Conservation (phyloP, 2,888 invertebrate species). For the Brachycybe producta region DNA sequence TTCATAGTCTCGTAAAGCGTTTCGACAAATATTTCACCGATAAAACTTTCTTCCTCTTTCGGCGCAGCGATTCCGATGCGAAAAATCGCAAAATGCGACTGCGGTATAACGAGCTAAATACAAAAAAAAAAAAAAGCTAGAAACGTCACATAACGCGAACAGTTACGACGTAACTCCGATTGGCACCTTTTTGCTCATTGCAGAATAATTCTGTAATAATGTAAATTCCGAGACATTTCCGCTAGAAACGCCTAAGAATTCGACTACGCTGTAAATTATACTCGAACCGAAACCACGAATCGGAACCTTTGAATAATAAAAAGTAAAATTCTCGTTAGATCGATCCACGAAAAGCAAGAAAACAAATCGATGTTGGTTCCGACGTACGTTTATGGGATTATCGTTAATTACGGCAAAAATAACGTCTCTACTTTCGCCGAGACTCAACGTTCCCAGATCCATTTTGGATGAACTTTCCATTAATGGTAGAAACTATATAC, state of each 20-base stretch:
- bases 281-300: constrained; percentile 10
- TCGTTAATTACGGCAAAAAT: constrained; percentile 57
- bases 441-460: constrained; percentile 42
- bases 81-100: constrained; percentile 53
- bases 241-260: constrained; percentile 43
- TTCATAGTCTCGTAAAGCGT: constrained; percentile 42
- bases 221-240: constrained; percentile 36
- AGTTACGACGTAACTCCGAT: not conserved
- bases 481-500: constrained; percentile 37
- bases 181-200: constrained; percentile 35
- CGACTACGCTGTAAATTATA: constrained; percentile 43
- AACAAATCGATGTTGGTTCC: constrained; percentile 26
- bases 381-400: constrained; percentile 56
- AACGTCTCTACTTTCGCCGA: constrained; percentile 49
- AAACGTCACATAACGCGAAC: not conserved
- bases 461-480: constrained; percentile 27
- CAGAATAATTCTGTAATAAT: constrained; percentile 33
- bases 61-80: constrained; percentile 56
- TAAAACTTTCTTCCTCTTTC: constrained; percentile 49
- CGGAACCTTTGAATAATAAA: not conserved
- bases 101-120: constrained; percentile 29
- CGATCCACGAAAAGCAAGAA: constrained; percentile 4
- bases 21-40: constrained; percentile 55
- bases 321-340: not conserved
- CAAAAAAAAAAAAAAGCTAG: not conserved